Base-by-base conservation (phyloP, 2,797 vertebrate genomes). In the Melanotaenia parkinsoni region DNA sequence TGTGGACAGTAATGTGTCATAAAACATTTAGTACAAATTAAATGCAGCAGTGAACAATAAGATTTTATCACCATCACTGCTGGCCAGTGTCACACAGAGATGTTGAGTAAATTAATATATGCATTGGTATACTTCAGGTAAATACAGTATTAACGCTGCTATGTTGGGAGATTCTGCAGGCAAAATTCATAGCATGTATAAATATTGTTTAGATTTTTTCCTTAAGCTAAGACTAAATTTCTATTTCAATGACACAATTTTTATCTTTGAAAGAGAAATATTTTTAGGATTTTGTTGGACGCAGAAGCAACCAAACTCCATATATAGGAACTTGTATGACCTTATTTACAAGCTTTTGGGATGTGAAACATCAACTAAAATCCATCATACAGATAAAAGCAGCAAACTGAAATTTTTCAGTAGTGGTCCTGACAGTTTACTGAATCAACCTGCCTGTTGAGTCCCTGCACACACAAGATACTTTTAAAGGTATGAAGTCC, bases 21-120 rank as follows among this genome's bases (percentile, higher is more conserved):
- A 24, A 3, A 72, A 70, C 51, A 67, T 66, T 63, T 68, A 54
- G 51, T 51, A 28, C 58, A 54, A 65, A 30, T 76, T 67, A 53
- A 79, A 70, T 37, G 57, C 14, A 65, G 47, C 64, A 57, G 62
- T 38, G 43, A 51, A 64, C 45, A 65, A 47, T n/a, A 47, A 47
- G 45, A 47, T 45, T 43, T 32, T 22, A 79, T 67, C 35, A 40
- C 60, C 38, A 13, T 38, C 50, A 58, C 51, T 63, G 45, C 2
- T 37, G 6, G 14, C 33, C 18, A 37, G 12, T 32, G 51, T 58
- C n/a, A 53, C 14, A 43, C 32, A 63, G 30, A 69, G 16, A 10
- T n/a, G 28, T 40, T 28, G 59, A 58, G 12, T 7, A 40, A 54
- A 7, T 30, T 9, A 50, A 18, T 45, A 45, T n/a, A 35, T 50